Evolutionary conservation across 2,797 vertebrate species (phyloP).

Genomic region (Novumbra hubbsi): DNA sequence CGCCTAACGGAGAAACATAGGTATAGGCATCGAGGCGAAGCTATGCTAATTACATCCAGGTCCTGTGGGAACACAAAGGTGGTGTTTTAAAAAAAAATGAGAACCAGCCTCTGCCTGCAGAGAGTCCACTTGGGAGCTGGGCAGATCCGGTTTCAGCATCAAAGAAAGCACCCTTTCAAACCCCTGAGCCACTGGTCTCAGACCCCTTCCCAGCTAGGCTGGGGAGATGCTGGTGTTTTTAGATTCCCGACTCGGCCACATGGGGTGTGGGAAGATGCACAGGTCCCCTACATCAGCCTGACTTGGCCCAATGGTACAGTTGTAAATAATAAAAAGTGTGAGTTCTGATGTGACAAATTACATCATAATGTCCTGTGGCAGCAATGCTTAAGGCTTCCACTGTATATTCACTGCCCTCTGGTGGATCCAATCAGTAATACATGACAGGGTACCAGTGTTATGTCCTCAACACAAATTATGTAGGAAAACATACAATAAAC

Average conservation of each 20-base stretch:
- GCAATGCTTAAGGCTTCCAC: not conserved
- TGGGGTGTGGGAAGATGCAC: not conserved
- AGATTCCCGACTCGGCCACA: not conserved
- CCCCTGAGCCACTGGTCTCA: constrained; percentile 38
- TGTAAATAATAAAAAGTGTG: constrained; percentile 3
- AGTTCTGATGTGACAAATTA: constrained; percentile 32
- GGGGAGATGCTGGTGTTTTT: constrained; percentile 50
- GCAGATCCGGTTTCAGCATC: constrained; percentile 69
- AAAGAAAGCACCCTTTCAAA: constrained; percentile 66
- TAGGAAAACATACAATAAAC: no score
- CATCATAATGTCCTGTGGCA: not conserved
- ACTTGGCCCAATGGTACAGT: constrained; percentile 1
- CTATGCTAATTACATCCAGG: constrained; percentile 77
- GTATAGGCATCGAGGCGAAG: constrained; percentile 62
- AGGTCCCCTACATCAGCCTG: not conserved
- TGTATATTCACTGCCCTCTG: constrained; percentile 54
- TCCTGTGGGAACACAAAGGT: constrained; percentile 74
- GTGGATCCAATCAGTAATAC: constrained; percentile 28
- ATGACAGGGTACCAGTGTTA: constrained; percentile 19
- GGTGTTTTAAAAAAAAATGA: constrained; percentile 69
- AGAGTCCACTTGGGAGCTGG: constrained; percentile 60
- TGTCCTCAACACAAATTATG: no score
- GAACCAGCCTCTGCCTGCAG: constrained; percentile 68
- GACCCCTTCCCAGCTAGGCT: constrained; percentile 52
- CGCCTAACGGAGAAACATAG: constrained; percentile 68